Percentiles rank a stretch among this genome's conserved stretches.
These are phyloP conservation scores for zebrafish (Danio rerio) DNA, from an alignment of 2,113 vertebrate genomes.

Conservation along the genomic window GRCz12tu NC_133185.1:43340001-43340500, in stretches of 20 bases:
- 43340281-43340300: neutral
- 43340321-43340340: neutral
- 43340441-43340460: neutral
- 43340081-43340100: conserved; percentile 53
- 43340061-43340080: conserved; percentile 93
- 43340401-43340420: neutral
- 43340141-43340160: neutral
- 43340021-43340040: conserved; percentile 98
- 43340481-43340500: too few relatives aligned
- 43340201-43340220: neutral
- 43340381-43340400: neutral
- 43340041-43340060: conserved; percentile 98
- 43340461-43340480: neutral
- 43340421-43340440: neutral
- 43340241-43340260: conserved; percentile 5
- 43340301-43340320: neutral
- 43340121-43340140: neutral
- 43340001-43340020: conserved; percentile 96
- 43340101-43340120: neutral
- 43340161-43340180: neutral
- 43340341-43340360: too few relatives aligned
- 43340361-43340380: neutral
- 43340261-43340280: neutral
- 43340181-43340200: neutral
- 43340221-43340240: neutral